phyloP scores from a whole-genome alignment of 2,888 invertebrate species.

The Acrobasis suavella region DNA sequence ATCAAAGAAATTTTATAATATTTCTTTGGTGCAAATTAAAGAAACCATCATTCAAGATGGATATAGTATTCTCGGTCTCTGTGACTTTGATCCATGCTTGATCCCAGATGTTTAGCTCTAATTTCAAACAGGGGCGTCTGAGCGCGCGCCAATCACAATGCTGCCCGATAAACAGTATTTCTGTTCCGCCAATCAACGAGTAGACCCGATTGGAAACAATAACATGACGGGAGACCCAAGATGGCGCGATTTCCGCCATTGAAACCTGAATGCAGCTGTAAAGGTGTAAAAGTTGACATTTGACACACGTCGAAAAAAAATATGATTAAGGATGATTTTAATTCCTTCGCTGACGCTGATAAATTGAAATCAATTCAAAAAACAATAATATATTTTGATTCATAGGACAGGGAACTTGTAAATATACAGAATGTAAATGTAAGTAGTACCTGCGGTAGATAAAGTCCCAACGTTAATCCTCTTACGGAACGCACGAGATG shows the following conservation, averaged over 20 bases:
- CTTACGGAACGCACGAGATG: too few relatives aligned
- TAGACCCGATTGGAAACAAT: constrained; percentile 48
- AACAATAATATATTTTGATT: too few relatives aligned
- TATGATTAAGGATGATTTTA: neutral
- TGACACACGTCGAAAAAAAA: neutral
- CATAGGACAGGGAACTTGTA: too few relatives aligned
- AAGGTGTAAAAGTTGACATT: neutral
- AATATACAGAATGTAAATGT: too few relatives aligned
- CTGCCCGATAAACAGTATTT: constrained; percentile 44
- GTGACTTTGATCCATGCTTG: neutral
- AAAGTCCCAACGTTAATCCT: too few relatives aligned
- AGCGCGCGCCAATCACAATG: constrained; percentile 52
- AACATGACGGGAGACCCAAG: constrained; percentile 25
- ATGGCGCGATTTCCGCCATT: constrained; percentile 44
- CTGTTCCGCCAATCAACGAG: constrained; percentile 54
- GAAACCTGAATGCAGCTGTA: constrained; percentile 4
- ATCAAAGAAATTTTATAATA: too few relatives aligned
- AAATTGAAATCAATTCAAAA: too few relatives aligned
- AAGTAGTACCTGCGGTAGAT: too few relatives aligned
- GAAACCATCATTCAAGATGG: too few relatives aligned
- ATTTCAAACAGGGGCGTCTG: constrained; percentile 57
- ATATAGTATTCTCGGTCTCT: too few relatives aligned
- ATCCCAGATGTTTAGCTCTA: constrained; percentile 56
- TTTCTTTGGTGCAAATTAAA: too few relatives aligned
- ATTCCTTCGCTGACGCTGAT: too few relatives aligned